Evolutionary conservation across 2,797 vertebrate genomes (phyloP), one percentile per base, ranked within the genome.

Genomic region (Lithobates pipiens): DNA sequence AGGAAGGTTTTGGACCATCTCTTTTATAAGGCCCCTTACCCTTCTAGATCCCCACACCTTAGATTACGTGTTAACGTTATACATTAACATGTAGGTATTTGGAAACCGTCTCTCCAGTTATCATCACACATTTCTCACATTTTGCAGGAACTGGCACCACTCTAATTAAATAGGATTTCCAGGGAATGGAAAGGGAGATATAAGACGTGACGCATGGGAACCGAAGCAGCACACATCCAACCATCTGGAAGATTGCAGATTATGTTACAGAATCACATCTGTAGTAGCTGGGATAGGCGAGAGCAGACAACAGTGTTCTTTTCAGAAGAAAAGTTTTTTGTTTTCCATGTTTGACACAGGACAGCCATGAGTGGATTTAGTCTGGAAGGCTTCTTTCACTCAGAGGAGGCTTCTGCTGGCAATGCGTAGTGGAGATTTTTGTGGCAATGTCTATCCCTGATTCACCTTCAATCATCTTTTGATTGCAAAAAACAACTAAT

Each of bases 181-280:
- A 42, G 3, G 63, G 23, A 63, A 72, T 15, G 7, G 36, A 42
- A 81, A 72, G 54, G 50, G 29, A 63, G 57, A 81, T 73, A 71
- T 36, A 50, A 42, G 57, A 71, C 34, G 2, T 25, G 68, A 10
- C 10, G 15, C 46, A 27, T 63, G 69, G 71, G 69, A 73, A 39
- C 77, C 63, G 65, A 68, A 68, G 7, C 18, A 34, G 13, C 50
- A 1, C 61, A 16, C 73, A 25, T 75, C 42, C 36, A 46, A 29
- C 54, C 36, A 75, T 82, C 54, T 75, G 71, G n/a, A 29, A 73
- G 34, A 50, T 57, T 15, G 29, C 21, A 16, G 50, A 80, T 80
- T 72, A 32, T 21, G 29, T 71, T 63, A 82, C 80, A 65, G 50
- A 39, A 10, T 73, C 70, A 61, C 80, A 80, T 80, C 78, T 80